Percentiles rank a stretch among this genome's conserved stretches.
Conservation (phyloP, 1,140 invertebrate species). For the Riptortus pedestris region DNA sequence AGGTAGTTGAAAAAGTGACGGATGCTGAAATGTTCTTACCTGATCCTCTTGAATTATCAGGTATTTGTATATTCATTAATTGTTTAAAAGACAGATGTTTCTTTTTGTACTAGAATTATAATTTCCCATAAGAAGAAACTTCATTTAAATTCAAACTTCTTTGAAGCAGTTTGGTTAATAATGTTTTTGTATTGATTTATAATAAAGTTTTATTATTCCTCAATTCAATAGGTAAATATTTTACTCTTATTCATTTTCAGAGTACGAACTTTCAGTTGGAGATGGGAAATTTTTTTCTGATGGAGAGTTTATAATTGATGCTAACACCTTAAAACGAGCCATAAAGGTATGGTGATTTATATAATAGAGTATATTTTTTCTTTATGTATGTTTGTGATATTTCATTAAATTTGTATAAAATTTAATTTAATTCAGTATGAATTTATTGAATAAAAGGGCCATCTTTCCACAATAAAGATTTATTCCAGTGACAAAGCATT, state of each 20-base stretch:
- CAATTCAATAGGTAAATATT: neutral
- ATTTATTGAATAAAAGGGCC: too few relatives aligned
- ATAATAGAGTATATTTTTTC: neutral
- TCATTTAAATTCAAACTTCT: too few relatives aligned
- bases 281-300: slow-evolving; percentile 17
- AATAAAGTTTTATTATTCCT: too few relatives aligned
- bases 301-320: slow-evolving; percentile 29
- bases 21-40: neutral
- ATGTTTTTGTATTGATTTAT: too few relatives aligned
- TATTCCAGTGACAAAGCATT: too few relatives aligned
- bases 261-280: neutral
- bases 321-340: slow-evolving; percentile 24
- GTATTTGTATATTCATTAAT: neutral
- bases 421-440: too few relatives aligned
- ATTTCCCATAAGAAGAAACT: too few relatives aligned
- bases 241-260: slow-evolving; percentile 1
- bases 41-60: neutral
- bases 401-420: too few relatives aligned
- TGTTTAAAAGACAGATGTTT: neutral
- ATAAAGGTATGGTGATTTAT: slow-evolving; percentile 25
- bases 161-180: too few relatives aligned
- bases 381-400: too few relatives aligned
- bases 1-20: slow-evolving; percentile 3
- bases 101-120: neutral
- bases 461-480: too few relatives aligned